Evolutionary conservation across 2,113 vertebrate species (phyloP).

Genomic region (Okapia johnstoni): DNA sequence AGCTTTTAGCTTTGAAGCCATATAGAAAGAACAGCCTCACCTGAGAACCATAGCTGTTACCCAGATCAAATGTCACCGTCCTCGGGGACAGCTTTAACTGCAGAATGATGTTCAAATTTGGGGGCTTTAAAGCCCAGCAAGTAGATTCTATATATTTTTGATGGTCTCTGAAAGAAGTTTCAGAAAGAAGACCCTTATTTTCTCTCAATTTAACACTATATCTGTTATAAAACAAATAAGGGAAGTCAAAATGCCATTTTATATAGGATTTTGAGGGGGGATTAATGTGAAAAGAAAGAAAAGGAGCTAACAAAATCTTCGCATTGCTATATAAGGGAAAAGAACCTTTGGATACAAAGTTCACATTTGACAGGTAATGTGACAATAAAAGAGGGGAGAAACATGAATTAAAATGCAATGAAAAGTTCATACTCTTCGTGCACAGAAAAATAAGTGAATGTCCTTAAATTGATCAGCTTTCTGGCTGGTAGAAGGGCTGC

Average conservation of each 20-base stretch:
- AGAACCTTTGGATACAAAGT: constrained; percentile 75
- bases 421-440: constrained; percentile 78
- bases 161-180: constrained; percentile 60
- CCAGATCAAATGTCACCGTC: constrained; percentile 66
- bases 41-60: constrained; percentile 36
- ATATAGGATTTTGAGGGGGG: neutral
- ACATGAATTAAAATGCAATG: constrained; percentile 75
- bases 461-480: constrained; percentile 77
- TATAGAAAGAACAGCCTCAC: constrained; percentile 49
- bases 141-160: constrained; percentile 57
- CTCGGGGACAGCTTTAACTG: constrained; percentile 44
- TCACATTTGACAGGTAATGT: constrained; percentile 77
- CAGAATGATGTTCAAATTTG: constrained; percentile 56
- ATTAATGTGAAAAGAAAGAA: constrained; percentile 41
- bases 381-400: constrained; percentile 65
- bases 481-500: constrained; percentile 56
- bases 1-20: constrained; percentile 56
- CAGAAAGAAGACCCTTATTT: constrained; percentile 6
- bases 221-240: constrained; percentile 51
- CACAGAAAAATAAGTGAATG: constrained; percentile 76
- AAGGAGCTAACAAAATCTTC: constrained; percentile 65
- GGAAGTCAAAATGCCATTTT: constrained; percentile 47
- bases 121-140: constrained; percentile 41
- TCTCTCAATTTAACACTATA: neutral
- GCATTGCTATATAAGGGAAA: constrained; percentile 57